Conservation (phyloP, 2,797 vertebrate genomes). For the Anguilla pacifica region DNA sequence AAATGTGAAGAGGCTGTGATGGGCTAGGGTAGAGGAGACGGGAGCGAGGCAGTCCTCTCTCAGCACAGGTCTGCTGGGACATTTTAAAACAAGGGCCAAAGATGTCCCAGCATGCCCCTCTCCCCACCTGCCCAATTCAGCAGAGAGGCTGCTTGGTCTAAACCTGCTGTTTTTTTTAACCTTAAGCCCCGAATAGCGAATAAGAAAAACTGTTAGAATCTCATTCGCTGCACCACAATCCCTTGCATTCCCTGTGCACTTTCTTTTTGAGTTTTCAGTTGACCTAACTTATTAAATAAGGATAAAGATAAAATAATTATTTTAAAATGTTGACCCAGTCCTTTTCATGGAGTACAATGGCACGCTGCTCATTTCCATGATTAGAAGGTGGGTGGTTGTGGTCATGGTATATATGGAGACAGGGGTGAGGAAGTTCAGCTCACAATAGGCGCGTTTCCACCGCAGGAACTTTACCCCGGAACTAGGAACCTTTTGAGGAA, state of each 20-base stretch:
- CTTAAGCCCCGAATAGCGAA: neutral
- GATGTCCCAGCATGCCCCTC: neutral
- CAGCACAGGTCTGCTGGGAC: neutral
- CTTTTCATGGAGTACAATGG: neutral
- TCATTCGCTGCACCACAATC: neutral
- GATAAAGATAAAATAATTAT: neutral
- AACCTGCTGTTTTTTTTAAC: neutral
- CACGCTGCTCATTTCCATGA: neutral
- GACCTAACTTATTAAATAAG: neutral
- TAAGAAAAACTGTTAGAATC: neutral
- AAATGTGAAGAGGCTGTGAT: neutral
- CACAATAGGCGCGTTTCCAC: no score
- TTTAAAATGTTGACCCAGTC: neutral
- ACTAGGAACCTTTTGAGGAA: no score
- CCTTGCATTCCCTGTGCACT: neutral
- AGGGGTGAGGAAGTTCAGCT: neutral
- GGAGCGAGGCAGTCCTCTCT: neutral
- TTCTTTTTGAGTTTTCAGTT: neutral
- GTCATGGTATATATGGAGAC: neutral
- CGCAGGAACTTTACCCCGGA: no score
- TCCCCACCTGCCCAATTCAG: neutral
- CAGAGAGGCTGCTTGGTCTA: neutral
- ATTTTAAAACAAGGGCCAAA: neutral
- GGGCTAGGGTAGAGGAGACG: neutral
- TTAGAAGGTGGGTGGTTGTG: neutral